Conservation (phyloP, 1,140 invertebrate genomes). For the Ylistrum balloti region DNA sequence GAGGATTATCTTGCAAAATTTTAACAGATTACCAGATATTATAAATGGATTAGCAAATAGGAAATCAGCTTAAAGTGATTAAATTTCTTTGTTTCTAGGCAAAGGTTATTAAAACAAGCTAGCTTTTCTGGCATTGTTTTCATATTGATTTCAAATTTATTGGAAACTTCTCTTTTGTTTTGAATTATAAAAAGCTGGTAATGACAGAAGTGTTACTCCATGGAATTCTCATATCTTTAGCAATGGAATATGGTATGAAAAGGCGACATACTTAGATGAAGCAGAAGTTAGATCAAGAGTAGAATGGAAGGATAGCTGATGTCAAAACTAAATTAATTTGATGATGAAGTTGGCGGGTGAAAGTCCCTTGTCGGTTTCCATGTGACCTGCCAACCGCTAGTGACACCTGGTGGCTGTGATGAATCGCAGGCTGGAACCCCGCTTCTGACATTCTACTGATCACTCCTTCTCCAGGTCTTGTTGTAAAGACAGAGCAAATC, state of each 20-base stretch:
- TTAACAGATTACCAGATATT: too few relatives aligned
- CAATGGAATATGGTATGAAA: background rate
- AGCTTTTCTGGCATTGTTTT: too few relatives aligned
- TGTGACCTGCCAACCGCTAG: background rate
- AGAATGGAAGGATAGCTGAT: background rate
- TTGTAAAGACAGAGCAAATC: conserved; percentile 38
- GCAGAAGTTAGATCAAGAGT: background rate
- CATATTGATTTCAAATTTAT: too few relatives aligned
- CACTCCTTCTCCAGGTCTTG: conserved; percentile 5
- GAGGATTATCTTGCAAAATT: too few relatives aligned
- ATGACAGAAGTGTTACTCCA: background rate
- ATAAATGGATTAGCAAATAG: too few relatives aligned
- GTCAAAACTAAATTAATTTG: conserved; percentile 40
- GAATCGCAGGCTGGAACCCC: conserved; percentile 36
- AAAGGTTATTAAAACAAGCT: too few relatives aligned
- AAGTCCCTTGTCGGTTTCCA: conserved; percentile 37
- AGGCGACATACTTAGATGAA: background rate
- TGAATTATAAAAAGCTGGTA: background rate
- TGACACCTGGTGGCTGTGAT: conserved; percentile 26
- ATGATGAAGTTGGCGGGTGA: conserved; percentile 37
- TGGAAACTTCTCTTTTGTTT: too few relatives aligned
- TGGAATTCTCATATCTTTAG: background rate
- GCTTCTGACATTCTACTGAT: conserved; percentile 38
- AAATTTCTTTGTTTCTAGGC: too few relatives aligned
- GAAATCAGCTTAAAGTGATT: too few relatives aligned